Evolutionary conservation across 2,888 invertebrate genomes (phyloP), one percentile per base, ranked within the genome.

Genomic region (Euphydryas editha): DNA sequence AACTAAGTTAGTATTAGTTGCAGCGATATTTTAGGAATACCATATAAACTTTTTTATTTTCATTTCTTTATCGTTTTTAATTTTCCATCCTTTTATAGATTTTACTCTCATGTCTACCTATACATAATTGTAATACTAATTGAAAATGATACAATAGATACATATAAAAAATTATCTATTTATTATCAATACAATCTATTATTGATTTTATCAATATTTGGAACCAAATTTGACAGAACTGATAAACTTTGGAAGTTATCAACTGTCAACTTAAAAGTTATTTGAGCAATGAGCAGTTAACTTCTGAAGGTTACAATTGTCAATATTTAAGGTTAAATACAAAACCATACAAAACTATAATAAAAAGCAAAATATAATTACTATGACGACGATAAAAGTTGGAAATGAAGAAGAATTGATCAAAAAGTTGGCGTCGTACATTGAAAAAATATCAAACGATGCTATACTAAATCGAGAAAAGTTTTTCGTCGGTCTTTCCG

Each of bases 401-500:
- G 84, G 81, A 71, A 88, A 93, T 73, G 94, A 95, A 80, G 82
- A 84, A 62, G 93, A 94, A 77, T 94, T 96, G 18, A 93, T 95
- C 49, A 85, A 87, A 57, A 93, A 94, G 78, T 86, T 97, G 21
- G 88, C 94, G 61, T 85, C 88, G 4, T 93, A 95, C 74, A 93
- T 97, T 47, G 94, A 96, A 80, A 92, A 93, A 74, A 93, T 93
- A 76, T 95, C 97, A 0, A 94, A 94, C 69, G 93, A 94, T 75
- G 94, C 95, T 30, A 95, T 96, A 65, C 82, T 90, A 56, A 93
- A 87, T 70, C 92, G 94, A 70, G 95, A 95, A 70, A 87, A 93
- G 62, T 97, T 97, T 88, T 95, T 94, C 78, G 87, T 97, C 67
- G 97, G 97, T 44, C 92, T 97, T 73, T 97, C 97, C 81, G 97